Percentiles rank a stretch among this genome's conserved stretches.
These are phyloP conservation scores for Galerucella nymphaeae DNA, from an alignment of 2,888 invertebrate species.

Conservation along the genomic window DNA sequence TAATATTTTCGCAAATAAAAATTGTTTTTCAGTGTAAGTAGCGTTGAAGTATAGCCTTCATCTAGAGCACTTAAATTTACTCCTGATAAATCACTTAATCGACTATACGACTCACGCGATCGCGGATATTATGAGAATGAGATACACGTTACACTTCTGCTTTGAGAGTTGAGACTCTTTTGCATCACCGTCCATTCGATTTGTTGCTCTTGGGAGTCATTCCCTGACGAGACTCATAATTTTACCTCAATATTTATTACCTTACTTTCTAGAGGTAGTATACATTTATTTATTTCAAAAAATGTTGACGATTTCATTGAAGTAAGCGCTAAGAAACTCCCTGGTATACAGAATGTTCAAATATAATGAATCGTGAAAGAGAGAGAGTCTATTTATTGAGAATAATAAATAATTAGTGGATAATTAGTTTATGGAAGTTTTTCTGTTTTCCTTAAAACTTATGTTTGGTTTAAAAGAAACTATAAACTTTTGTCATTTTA, in stretches of 20 bases:
- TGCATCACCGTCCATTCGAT: constrained; percentile 15
- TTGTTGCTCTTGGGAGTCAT: constrained; percentile 11
- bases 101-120: constrained; percentile 43
- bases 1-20: neutral
- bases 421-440: no score
- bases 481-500: neutral
- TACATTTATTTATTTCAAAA: neutral
- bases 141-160: constrained; percentile 13
- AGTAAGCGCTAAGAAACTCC: neutral
- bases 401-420: no score
- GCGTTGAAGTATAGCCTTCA: constrained; percentile 39
- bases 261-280: neutral
- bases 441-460: no score
- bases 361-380: neutral
- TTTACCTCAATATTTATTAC: constrained; percentile 10
- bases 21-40: constrained; percentile 6
- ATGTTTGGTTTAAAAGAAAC: neutral
- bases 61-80: constrained; percentile 51
- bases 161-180: constrained; percentile 5
- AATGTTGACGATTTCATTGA: neutral
- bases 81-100: constrained; percentile 53
- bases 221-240: constrained; percentile 13
- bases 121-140: constrained; percentile 12
- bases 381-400: neutral
- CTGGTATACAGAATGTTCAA: neutral